Evolutionary conservation across 2,113 vertebrate species (phyloP).

Genomic region (Alectura lathami): DNA sequence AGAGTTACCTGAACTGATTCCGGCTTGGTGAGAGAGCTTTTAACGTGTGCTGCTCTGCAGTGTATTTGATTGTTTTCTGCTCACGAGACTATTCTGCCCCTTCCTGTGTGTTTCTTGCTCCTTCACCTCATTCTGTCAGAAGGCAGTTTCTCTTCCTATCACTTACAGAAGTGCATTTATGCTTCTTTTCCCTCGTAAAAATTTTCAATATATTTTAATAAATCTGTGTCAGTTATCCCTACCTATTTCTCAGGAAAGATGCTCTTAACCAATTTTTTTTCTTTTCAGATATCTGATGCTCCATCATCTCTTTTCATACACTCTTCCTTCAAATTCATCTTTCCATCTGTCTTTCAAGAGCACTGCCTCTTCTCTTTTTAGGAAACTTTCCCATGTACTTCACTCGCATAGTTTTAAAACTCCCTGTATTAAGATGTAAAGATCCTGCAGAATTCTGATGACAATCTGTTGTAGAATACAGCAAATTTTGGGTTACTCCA

Average conservation of each 20-base stretch:
- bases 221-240: not conserved
- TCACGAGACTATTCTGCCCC: not conserved
- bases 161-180: not conserved
- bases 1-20: not conserved
- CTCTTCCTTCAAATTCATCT: not conserved
- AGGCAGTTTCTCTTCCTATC: not conserved
- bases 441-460: not conserved
- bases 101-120: not conserved
- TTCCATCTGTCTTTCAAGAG: not conserved
- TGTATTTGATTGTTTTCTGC: not conserved
- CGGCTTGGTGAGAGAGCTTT: not conserved
- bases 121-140: constrained; percentile 52
- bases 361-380: not conserved
- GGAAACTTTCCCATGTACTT: not conserved
- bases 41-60: not conserved
- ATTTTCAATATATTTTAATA: not conserved
- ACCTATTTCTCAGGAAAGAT: not conserved
- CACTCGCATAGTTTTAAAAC: not conserved
- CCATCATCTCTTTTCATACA: not conserved
- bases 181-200: not conserved
- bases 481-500: not conserved
- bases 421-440: not conserved
- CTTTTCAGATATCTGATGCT: not conserved
- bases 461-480: not conserved
- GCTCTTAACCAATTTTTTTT: not conserved